Conservation (phyloP, 2,113 vertebrate genomes). For the Cyanocitta stelleri region DNA sequence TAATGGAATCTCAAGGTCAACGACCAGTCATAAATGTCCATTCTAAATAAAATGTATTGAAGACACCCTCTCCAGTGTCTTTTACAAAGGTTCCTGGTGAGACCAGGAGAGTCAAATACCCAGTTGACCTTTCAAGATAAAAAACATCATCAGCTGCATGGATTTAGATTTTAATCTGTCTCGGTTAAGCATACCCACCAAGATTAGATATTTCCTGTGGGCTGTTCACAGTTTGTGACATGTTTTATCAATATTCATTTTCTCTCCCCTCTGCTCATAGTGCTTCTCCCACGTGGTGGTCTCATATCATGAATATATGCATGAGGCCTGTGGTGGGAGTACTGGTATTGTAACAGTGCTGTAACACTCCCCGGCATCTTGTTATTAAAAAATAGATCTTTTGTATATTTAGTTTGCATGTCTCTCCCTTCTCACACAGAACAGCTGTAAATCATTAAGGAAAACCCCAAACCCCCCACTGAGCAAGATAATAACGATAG, state of each 20-base stretch:
- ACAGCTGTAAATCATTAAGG: slow-evolving; percentile 42
- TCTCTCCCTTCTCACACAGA: background rate
- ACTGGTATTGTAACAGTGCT: background rate
- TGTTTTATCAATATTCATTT: slow-evolving; percentile 3
- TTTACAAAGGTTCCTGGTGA: slow-evolving; percentile 60
- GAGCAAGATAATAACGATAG: background rate
- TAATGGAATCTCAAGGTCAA: slow-evolving; percentile 78
- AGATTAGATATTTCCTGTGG: slow-evolving; percentile 21
- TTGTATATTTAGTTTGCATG: background rate
- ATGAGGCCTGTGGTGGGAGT: background rate
- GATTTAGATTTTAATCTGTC: slow-evolving; percentile 60
- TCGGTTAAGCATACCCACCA: slow-evolving; percentile 38
- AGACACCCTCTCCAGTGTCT: slow-evolving; percentile 57
- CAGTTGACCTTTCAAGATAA: slow-evolving; percentile 65
- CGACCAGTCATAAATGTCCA: slow-evolving; percentile 66
- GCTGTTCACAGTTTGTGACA: background rate
- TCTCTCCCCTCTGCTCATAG: background rate
- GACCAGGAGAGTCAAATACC: slow-evolving; percentile 54
- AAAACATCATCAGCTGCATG: slow-evolving; percentile 52
- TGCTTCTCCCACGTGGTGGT: background rate
- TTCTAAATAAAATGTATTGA: slow-evolving; percentile 69
- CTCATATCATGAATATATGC: background rate
- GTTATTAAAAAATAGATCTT: background rate
- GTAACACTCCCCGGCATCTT: background rate
- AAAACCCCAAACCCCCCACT: background rate